These are phyloP conservation scores for Netelia fuscicornis DNA, from an alignment of 2,888 invertebrate species.

Conservation along the genomic window DNA sequence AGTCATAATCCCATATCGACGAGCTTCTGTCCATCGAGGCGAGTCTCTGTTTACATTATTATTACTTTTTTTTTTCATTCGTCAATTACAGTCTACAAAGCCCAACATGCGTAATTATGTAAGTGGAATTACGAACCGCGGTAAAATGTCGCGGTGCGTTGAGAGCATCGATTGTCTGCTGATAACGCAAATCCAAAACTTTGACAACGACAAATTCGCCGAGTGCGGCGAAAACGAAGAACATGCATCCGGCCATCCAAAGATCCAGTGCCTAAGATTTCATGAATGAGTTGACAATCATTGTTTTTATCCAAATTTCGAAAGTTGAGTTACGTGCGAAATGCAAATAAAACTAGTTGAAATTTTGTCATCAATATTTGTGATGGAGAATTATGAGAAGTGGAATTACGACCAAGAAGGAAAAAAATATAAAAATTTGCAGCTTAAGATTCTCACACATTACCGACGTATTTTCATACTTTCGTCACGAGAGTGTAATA, in stretches of 20 bases:
- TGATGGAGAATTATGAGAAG: not conserved
- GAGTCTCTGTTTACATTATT: slow-evolving; percentile 85
- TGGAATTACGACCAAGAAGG: not conserved
- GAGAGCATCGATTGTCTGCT: slow-evolving; percentile 83
- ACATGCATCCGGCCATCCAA: slow-evolving; percentile 96
- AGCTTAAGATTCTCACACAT: slow-evolving; percentile 24
- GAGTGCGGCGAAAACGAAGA: slow-evolving; percentile 93
- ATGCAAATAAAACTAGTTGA: not conserved
- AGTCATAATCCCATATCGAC: slow-evolving; percentile 82
- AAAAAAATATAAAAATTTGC: not conserved
- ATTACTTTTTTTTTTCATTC: slow-evolving; percentile 12
- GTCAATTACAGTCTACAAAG: not conserved
- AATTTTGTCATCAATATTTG: not conserved
- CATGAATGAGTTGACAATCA: slow-evolving; percentile 44
- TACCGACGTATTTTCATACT: slow-evolving; percentile 11
- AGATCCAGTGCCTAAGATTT: slow-evolving; percentile 90
- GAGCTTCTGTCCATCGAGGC: slow-evolving; percentile 89
- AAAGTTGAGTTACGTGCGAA: not conserved
- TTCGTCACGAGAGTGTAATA: slow-evolving; percentile 22
- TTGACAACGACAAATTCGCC: slow-evolving; percentile 94
- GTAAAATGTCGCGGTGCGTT: slow-evolving; percentile 75
- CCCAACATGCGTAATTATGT: not conserved
- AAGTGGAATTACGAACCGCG: slow-evolving; percentile 72
- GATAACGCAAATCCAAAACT: slow-evolving; percentile 91
- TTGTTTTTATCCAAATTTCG: not conserved